Base-by-base conservation (phyloP, 2,888 invertebrate genomes). In the Synergus umbraculus region DNA sequence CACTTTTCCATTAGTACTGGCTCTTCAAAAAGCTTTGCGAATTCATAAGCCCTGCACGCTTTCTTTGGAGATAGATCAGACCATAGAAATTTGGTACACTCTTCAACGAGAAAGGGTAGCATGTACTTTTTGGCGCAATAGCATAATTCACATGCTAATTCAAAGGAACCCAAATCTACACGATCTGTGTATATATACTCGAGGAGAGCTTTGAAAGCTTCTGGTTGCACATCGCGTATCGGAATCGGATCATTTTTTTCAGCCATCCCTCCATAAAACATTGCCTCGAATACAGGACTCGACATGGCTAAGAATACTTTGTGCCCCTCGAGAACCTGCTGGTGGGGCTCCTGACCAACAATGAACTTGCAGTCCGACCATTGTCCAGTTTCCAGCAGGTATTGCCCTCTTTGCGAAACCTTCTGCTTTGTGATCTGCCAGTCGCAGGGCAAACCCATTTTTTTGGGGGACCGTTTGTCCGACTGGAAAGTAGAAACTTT, bases 51-150 rank as follows among this genome's bases (percentile, higher is more conserved):
- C 73, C 97, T 93, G 84, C 97, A 97, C 0, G 96, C 97, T 92
- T 97, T 97, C 87, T 95, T 95, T 0, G 97, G 96, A 81, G 95
- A 95, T 58, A 96, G 91, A 90, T 96, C 96, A 0, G 96, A 95
- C 97, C 97, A 97, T n/a, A 97, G 92, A 88, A 95, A 97, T 83
- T 95, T 94, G 0, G 97, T 97, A 89, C 97, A 97, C 86, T 96
- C 95, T 84, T 97, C 96, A 0, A 97, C 96, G 10, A 97, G 93
- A 91, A 96, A 95, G 0, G 97, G 97, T 78, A 97, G 91, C 96
- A 97, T 96, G 87, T 97, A 97, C 88, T 97, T 97, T 88, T 97
- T 97, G 12, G 97, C 97, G 78, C 96, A 97, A 90, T 97, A 97
- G 89, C 97, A 97, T 54, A 97, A 91, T 87, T 97, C 97, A 90